These are phyloP conservation scores for Yponomeuta evonymella DNA, from an alignment of 2,888 invertebrate genomes.

Conservation along the genomic window DNA sequence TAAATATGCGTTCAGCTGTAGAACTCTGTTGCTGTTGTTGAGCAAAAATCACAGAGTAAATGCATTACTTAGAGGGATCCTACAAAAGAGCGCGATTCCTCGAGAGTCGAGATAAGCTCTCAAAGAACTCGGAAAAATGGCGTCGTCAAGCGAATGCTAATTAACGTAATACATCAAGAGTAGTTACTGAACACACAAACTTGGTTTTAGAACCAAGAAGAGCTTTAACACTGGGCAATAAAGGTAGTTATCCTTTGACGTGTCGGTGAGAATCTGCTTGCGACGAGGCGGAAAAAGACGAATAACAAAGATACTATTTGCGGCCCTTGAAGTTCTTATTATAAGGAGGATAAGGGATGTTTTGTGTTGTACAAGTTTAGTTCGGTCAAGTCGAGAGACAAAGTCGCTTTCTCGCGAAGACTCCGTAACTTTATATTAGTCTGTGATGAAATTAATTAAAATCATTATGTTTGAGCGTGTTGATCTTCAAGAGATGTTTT, in stretches of 20 bases:
- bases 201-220: not conserved
- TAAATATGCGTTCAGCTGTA: too few species aligned
- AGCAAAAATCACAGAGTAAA: conserved; percentile 2
- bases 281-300: not conserved
- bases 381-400: conserved; percentile 7
- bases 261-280: not conserved
- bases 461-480: conserved; percentile 18
- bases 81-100: not conserved
- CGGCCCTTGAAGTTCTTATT: not conserved
- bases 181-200: conserved; percentile 12
- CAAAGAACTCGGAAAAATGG: conserved; percentile 23
- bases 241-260: not conserved
- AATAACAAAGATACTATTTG: not conserved
- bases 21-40: not conserved
- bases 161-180: conserved; percentile 29
- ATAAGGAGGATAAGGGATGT: not conserved
- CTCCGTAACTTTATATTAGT: conserved; percentile 22
- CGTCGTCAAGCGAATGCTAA: conserved; percentile 23
- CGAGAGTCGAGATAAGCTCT: conserved; percentile 11
- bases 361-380: not conserved
- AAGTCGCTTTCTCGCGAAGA: conserved; percentile 28
- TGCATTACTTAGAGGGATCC: conserved; percentile 8
- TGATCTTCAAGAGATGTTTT: conserved; percentile 14
- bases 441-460: conserved; percentile 22
- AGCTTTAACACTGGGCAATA: not conserved